Percentiles rank a stretch among this genome's conserved stretches.
phyloP scores from a whole-genome alignment of 2,113 vertebrate genomes.

The Vimba vimba region DNA sequence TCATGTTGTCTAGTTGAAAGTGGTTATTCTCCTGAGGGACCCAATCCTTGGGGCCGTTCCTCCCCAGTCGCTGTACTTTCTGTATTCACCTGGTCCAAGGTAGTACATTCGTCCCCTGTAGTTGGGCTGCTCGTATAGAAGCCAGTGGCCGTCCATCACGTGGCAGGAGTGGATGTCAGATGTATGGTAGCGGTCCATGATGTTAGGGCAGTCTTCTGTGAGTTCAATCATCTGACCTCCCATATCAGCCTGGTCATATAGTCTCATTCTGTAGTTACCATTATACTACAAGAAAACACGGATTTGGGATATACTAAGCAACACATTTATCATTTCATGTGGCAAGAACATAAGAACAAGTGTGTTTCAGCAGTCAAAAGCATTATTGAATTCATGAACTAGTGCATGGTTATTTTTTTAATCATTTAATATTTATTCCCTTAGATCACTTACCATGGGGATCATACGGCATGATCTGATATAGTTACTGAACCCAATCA shows the following conservation, averaged over 20 bases:
- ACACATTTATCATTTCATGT: not conserved
- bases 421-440: not conserved
- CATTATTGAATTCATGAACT: not conserved
- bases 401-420: not conserved
- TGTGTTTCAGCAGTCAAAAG: not conserved
- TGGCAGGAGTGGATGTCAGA: constrained; percentile 74
- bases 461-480: constrained; percentile 75
- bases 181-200: constrained; percentile 73
- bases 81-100: constrained; percentile 76
- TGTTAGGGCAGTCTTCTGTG: constrained; percentile 76
- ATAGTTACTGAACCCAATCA: constrained; percentile 69
- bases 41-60: constrained; percentile 40
- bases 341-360: not conserved
- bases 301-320: not conserved
- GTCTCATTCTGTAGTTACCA: constrained; percentile 73
- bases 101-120: constrained; percentile 76
- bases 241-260: constrained; percentile 75
- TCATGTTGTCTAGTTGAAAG: constrained; percentile 58
- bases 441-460: constrained; percentile 66
- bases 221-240: constrained; percentile 69
- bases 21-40: constrained; percentile 46
- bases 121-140: constrained; percentile 77
- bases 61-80: constrained; percentile 69
- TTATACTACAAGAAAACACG: constrained; percentile 65
- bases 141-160: constrained; percentile 81